Evolutionary conservation across 2,113 vertebrate species (phyloP).

Genomic region (Gopherus evgoodei): DNA sequence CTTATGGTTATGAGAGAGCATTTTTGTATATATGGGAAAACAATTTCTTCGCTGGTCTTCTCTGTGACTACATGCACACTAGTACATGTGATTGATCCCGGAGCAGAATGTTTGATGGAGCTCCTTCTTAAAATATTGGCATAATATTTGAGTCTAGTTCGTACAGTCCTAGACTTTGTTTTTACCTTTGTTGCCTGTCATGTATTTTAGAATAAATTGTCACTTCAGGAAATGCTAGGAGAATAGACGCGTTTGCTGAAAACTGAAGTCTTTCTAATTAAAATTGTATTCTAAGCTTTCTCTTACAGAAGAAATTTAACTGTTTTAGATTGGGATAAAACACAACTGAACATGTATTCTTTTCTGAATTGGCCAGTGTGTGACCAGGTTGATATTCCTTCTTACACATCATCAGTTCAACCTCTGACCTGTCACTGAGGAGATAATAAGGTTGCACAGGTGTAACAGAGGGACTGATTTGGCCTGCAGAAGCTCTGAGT

Average conservation of each 20-base stretch:
- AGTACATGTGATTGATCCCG: neutral
- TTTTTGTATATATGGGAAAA: neutral
- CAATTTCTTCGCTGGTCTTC: neutral
- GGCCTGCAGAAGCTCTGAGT: neutral
- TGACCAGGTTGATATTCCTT: neutral
- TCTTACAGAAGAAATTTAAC: neutral
- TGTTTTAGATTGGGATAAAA: neutral
- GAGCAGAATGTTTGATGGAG: neutral
- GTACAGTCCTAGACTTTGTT: neutral
- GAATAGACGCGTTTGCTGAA: neutral
- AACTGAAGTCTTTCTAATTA: neutral
- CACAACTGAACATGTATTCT: neutral
- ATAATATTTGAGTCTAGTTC: neutral
- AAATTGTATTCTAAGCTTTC: neutral
- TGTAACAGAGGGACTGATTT: neutral
- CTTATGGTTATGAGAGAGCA: neutral
- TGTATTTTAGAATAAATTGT: neutral
- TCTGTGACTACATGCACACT: neutral
- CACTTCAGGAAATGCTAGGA: neutral
- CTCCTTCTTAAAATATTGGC: neutral
- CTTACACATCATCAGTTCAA: neutral
- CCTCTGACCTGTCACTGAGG: neutral
- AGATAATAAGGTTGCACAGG: neutral
- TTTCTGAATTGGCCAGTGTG: neutral
- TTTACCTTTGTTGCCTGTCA: neutral